Conservation (phyloP, 2,888 invertebrate species). For the Protodeltote pygarga region DNA sequence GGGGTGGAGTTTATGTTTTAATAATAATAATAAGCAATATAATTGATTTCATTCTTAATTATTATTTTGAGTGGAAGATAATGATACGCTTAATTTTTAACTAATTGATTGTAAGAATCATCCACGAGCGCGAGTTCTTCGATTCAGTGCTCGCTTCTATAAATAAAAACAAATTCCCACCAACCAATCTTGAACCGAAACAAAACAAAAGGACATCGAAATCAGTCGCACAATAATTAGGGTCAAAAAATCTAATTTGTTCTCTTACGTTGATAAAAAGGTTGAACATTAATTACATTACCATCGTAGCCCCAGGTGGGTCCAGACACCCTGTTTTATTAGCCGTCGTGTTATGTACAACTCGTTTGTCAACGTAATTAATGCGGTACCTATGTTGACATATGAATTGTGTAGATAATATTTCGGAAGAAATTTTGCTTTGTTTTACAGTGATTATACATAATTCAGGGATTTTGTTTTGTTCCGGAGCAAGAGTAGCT, state of each 20-base stretch:
- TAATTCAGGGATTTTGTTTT: too few species aligned
- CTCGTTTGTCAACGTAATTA: slow-evolving; percentile 53
- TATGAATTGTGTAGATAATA: slow-evolving; percentile 34
- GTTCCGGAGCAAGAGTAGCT: too few species aligned
- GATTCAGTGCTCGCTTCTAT: too few species aligned
- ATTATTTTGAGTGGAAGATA: too few species aligned
- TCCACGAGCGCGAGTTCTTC: too few species aligned
- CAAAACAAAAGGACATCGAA: slow-evolving; percentile 19
- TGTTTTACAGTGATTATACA: background rate
- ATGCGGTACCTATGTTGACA: slow-evolving; percentile 43
- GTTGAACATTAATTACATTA: slow-evolving; percentile 64
- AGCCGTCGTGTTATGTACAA: slow-evolving; percentile 42
- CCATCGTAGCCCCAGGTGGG: slow-evolving; percentile 53
- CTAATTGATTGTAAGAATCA: too few species aligned
- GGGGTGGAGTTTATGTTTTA: too few species aligned
- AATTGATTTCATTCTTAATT: too few species aligned
- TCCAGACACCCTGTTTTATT: slow-evolving; percentile 55
- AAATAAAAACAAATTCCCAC: too few species aligned
- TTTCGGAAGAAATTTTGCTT: slow-evolving; percentile 13
- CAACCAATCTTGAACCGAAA: background rate
- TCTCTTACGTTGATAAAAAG: slow-evolving; percentile 59
- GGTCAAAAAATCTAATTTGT: slow-evolving; percentile 38
- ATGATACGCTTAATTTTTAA: too few species aligned
- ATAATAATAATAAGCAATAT: too few species aligned
- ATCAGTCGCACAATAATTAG: slow-evolving; percentile 29